Evolutionary conservation across 2,113 vertebrate genomes (phyloP), one percentile per base, ranked within the genome.

Genomic region (Pachycephala philippinensis): DNA sequence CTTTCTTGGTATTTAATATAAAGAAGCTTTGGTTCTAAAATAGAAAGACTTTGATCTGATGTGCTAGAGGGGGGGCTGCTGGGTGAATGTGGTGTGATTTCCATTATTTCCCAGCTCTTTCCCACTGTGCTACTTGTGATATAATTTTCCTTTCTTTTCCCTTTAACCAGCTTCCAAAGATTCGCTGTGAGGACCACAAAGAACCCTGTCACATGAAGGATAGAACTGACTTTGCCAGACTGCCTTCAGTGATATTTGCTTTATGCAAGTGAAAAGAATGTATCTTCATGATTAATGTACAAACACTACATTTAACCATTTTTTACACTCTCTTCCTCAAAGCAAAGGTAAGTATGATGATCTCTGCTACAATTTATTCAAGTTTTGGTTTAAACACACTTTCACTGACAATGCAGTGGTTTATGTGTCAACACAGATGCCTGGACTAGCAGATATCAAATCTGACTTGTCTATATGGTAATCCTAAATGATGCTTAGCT

Each of bases 11-110:
- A 90, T 97, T 97, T 97, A 96, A 96, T 97, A 96, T 96, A 93
- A 95, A 97, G 86, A 97, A 97, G 83, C 92, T 97, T 97, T 96
- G 50, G 77, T 89, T 93, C 91, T 89, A 91, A 96, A 95, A 96
- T 91, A 89, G 42, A 63, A 69, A 87, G 72, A 14, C 95, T 97
- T 97, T 97, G 93, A 97, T 97, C 94, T 95, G n/a, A 47, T 74
- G 33, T 10, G 2, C 22, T 39, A 65, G 31, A 79, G 44, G 7
- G 31, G 31, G 33, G 37, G 60, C 10, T 88, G 53, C 23, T 68
- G 31, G 27, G 63, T 57, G 31, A 90, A 49, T 12, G 16, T 40
- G 37, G 52, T 82, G 59, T 95, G 83, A 97, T 87, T 86, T 95
- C 54, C 82, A 84, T 95, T 97, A 90, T 93, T 90, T 92, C 35